Base-by-base conservation (phyloP, 2,888 invertebrate genomes). In the Zygothrica quintamaculata region DNA sequence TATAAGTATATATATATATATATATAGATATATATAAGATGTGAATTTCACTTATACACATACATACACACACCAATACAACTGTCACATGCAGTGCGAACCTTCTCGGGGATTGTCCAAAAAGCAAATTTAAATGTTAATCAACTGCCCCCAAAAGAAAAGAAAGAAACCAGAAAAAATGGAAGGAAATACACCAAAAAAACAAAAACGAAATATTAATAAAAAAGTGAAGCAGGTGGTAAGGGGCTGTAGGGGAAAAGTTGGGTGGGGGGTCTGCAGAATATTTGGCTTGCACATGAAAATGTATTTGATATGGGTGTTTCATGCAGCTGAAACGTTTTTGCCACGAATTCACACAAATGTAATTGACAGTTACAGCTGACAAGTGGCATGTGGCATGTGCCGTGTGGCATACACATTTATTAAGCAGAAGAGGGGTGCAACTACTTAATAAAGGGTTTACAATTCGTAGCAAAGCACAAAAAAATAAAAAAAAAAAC, bases 71-170 rank as follows among this genome's bases (percentile, higher is more conserved):
- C 18, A 37, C 43, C 43, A 31, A 64, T 34, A 52, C 37, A 87
- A 73, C 87, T 79, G 78, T 79, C 78, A 79, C 55, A 56, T 69
- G 75, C 78, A 84, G 81, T 52, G n/a, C 48, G 36, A 51, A 47
- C 42, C 34, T 53, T 37, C 51, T 43, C 60, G 56, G 47, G 46
- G 47, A 59, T 62, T 71, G 61, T 66, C 70, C 74, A 57, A 74
- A n/a, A 87, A 84, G 48, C 86, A 71, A 85, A 80, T 80, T 80
- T 80, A 80, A 80, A 80, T 80, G 80, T 80, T 80, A 80, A 80
- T 80, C 84, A 80, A 80, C 86, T 71, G 77, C 47, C 67, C 43
- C 52, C 55, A 62, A 59, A 62, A 77, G 56, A 52, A 34, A 51
- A 31, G 39, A 40, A 44, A 33, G 39, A 13, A 33, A 5, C 18